phyloP scores from a whole-genome alignment of 2,888 invertebrate species.

The Aspidapion aeneum region DNA sequence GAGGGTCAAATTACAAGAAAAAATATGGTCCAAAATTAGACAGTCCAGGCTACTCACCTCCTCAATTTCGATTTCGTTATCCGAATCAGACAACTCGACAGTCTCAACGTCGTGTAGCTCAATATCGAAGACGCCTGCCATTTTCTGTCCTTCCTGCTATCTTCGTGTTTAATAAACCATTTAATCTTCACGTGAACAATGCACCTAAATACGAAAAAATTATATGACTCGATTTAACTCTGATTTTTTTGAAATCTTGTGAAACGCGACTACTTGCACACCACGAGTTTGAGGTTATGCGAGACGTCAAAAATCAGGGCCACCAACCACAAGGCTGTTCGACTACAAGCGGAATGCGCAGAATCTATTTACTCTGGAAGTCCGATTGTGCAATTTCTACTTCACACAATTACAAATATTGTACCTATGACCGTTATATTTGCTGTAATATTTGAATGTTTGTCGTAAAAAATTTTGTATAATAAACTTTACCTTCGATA shows the following conservation, averaged over 20 bases:
- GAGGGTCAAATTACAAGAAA: neutral
- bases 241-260: neutral
- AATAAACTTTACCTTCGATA: too few relatives aligned
- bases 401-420: too few relatives aligned
- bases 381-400: too few relatives aligned
- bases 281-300: neutral
- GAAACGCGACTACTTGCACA: neutral
- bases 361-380: too few relatives aligned
- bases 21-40: slow-evolving; percentile 2
- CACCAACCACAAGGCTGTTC: neutral
- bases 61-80: slow-evolving; percentile 83
- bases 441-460: too few relatives aligned
- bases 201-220: neutral
- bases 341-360: too few relatives aligned
- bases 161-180: neutral
- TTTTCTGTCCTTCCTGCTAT: slow-evolving; percentile 39
- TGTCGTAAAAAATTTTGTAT: too few relatives aligned
- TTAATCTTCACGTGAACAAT: neutral
- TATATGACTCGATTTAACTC: neutral
- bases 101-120: slow-evolving; percentile 70
- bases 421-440: too few relatives aligned
- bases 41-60: slow-evolving; percentile 63
- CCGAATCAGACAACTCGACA: slow-evolving; percentile 67
- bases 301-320: neutral
- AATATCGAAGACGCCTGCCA: slow-evolving; percentile 91